Conservation (phyloP, 2,797 vertebrate genomes). For the Morelia viridis region DNA sequence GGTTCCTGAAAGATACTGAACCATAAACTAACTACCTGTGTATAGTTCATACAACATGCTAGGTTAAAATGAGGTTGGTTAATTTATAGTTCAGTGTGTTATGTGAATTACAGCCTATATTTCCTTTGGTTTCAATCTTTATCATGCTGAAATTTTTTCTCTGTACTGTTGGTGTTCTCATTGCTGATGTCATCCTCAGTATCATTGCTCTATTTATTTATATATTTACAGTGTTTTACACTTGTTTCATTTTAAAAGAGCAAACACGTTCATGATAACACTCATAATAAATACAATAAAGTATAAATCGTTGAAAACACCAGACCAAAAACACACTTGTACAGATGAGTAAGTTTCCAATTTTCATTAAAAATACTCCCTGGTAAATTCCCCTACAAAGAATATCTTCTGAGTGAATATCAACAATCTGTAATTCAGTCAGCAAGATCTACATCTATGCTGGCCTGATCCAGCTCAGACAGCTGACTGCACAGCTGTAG, state of each 20-base stretch:
- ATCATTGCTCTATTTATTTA: not conserved
- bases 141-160: not conserved
- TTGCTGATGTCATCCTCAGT: not conserved
- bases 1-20: not conserved
- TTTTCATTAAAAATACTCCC: not conserved
- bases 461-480: not conserved
- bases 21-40: not conserved
- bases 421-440: not conserved
- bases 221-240: not conserved
- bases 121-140: not conserved
- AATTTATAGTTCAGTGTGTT: not conserved
- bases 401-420: not conserved
- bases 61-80: not conserved
- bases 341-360: not conserved
- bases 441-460: not conserved
- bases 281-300: not conserved
- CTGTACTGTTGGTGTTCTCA: not conserved
- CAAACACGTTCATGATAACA: not conserved
- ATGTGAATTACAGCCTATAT: not conserved
- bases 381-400: not conserved
- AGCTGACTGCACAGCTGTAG: not conserved
- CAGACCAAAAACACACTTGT: not conserved
- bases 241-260: not conserved
- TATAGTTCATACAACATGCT: not conserved
- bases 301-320: not conserved